Evolutionary conservation across 2,797 vertebrate genomes (phyloP).

Genomic region (Sylvilagus floridanus): DNA sequence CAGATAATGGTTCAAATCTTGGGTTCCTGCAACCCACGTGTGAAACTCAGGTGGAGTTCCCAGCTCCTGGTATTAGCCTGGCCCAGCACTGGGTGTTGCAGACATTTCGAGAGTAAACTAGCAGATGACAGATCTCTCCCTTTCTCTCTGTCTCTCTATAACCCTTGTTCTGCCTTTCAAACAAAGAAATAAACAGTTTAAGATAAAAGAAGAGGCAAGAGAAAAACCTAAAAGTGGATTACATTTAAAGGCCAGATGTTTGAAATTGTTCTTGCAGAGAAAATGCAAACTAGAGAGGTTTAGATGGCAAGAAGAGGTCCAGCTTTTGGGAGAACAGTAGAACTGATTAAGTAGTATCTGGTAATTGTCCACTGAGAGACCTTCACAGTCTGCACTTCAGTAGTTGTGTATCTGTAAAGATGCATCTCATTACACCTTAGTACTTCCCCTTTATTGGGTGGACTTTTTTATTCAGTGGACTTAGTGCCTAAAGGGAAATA

Average conservation of each 20-base stretch:
- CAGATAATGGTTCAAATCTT: too few species aligned
- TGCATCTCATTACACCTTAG: neutral
- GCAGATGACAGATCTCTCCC: too few species aligned
- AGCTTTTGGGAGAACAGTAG: neutral
- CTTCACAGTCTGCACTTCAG: neutral
- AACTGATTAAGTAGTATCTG: neutral
- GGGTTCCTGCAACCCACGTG: too few species aligned
- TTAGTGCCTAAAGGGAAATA: constrained; percentile 59
- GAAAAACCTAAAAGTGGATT: neutral
- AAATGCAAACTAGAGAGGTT: neutral
- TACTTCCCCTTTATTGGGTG: neutral
- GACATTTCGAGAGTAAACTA: too few species aligned
- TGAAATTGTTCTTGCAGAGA: neutral
- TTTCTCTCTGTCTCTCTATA: too few species aligned
- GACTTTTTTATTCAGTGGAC: neutral
- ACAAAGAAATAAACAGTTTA: too few species aligned
- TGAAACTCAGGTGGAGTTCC: too few species aligned
- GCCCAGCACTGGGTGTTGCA: too few species aligned
- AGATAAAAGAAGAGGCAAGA: neutral
- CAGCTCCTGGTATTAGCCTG: too few species aligned
- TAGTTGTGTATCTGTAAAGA: neutral
- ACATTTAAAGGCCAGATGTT: neutral
- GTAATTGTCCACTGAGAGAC: neutral
- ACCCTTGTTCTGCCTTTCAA: too few species aligned
- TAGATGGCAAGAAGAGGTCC: neutral